These are phyloP conservation scores for Ptilodon capucinus DNA, from an alignment of 2,888 invertebrate species.

Conservation along the genomic window DNA sequence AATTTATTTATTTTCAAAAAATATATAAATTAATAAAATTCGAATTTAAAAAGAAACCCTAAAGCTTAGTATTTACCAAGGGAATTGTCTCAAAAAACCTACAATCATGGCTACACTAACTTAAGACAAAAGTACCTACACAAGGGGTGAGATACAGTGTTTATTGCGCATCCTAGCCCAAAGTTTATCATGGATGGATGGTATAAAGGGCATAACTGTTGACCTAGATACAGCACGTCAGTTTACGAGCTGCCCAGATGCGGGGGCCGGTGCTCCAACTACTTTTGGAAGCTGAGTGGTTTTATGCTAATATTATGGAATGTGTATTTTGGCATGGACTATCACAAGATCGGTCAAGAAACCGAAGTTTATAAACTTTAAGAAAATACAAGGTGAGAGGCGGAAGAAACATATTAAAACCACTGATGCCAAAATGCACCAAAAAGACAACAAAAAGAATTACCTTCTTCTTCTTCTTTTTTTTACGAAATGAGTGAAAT, in stretches of 20 bases:
- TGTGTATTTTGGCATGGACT: not conserved
- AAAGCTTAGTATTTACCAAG: no score
- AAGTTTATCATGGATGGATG: conserved; percentile 16
- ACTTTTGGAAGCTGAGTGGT: not conserved
- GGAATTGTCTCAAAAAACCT: not conserved
- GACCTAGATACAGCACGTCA: conserved; percentile 6
- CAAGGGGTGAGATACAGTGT: conserved; percentile 11
- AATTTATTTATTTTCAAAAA: no score
- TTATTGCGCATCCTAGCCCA: conserved; percentile 8
- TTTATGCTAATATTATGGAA: not conserved
- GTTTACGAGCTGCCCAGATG: conserved; percentile 1
- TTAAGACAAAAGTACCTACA: conserved; percentile 1
- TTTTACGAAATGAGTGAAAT: no score
- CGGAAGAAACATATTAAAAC: no score
- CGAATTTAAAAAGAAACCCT: no score
- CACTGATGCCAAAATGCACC: no score
- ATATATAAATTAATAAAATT: no score
- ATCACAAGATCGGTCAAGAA: not conserved
- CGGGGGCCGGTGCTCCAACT: not conserved
- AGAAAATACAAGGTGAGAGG: no score
- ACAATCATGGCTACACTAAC: not conserved
- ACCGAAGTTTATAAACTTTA: no score
- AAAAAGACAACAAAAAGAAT: no score
- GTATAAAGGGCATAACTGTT: not conserved
- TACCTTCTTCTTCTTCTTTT: no score